Evolutionary conservation across 92 coral and sea anemone genomes (phyloP), one percentile per base, ranked within the genome.

Genomic region (Epizoanthus fatuus): DNA sequence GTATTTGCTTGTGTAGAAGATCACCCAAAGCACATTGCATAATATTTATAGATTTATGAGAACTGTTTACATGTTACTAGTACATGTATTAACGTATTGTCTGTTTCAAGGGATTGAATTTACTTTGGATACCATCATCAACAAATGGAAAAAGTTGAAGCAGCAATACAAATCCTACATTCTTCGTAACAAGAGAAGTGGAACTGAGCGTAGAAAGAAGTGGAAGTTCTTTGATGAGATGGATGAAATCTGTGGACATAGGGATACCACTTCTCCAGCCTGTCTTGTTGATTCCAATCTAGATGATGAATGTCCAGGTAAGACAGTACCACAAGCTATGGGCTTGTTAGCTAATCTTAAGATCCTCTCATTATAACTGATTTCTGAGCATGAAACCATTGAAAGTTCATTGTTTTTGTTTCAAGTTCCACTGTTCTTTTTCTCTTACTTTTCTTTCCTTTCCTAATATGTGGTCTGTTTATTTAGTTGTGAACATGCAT

Each of bases 81-180:
- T 29, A 29, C 35, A 29, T 29, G 35, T 29, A 29, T 49, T 14
- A 62, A 35, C 15, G 63, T 4, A 19, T 47, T 16, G 63, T 16
- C 4, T 22, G n/a, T 42, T 15, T 15, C 12, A 2, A 55, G 63
- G 80, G 22, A 22, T 70, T 22, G 44, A 54, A 51, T 38, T 3
- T 69, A 66, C 47, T 17, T n/a, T 88, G 58, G 91, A 87, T 14
- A 52, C 56, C 42, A 37, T 58, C 13, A 88, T 88, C 16, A 75
- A 83, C 75, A 83, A 88, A 22, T 88, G 92, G 88, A 88, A 88
- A 35, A 88, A 80, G 67, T 63, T 87, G 67, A 87, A 87, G 67
- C 86, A 87, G 40, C 91, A 87, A 29, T 87, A 60, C 22, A 87
- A 72, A 77, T 42, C 74, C 38, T 51, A 74, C 54, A 69, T 63